Percentiles rank a stretch among this genome's conserved stretches.
These are phyloP conservation scores for Choristoneura rosaceana DNA, from an alignment of 2,888 invertebrate genomes.

Conservation along the genomic window DNA sequence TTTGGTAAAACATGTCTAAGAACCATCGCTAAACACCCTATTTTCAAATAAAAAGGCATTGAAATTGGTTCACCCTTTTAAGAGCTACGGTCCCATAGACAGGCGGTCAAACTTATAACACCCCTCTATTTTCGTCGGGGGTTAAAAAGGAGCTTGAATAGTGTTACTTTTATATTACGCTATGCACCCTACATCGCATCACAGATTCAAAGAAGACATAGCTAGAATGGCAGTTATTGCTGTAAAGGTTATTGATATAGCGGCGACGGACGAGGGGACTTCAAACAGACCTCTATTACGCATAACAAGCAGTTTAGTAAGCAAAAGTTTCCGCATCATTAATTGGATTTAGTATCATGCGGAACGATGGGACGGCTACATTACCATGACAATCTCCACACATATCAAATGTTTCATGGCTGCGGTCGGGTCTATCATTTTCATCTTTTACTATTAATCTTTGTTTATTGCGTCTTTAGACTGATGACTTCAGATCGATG, in stretches of 20 bases:
- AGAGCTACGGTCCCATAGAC: too few species aligned
- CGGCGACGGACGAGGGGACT: constrained; percentile 13
- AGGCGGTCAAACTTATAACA: too few species aligned
- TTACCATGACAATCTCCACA: constrained; percentile 28
- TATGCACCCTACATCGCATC: not conserved
- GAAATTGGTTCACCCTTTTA: too few species aligned
- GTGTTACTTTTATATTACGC: not conserved
- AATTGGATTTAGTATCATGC: constrained; percentile 37
- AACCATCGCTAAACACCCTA: too few species aligned
- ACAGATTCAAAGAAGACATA: not conserved
- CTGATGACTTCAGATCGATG: not conserved
- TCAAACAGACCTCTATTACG: constrained; percentile 26
- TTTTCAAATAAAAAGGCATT: too few species aligned
- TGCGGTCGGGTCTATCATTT: constrained; percentile 15
- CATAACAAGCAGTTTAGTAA: constrained; percentile 40
- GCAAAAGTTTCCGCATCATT: constrained; percentile 40
- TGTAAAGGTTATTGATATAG: not conserved
- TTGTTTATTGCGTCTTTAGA: not conserved
- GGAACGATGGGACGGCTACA: constrained; percentile 17
- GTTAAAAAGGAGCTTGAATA: too few species aligned
- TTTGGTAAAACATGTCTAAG: too few species aligned
- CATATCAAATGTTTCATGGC: constrained; percentile 21
- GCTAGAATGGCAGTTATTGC: constrained; percentile 9
- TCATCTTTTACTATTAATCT: constrained; percentile 7
- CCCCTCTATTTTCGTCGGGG: too few species aligned